Evolutionary conservation across 2,797 vertebrate genomes (phyloP), one percentile per base, ranked within the genome.

Genomic region (Borostomias antarcticus): DNA sequence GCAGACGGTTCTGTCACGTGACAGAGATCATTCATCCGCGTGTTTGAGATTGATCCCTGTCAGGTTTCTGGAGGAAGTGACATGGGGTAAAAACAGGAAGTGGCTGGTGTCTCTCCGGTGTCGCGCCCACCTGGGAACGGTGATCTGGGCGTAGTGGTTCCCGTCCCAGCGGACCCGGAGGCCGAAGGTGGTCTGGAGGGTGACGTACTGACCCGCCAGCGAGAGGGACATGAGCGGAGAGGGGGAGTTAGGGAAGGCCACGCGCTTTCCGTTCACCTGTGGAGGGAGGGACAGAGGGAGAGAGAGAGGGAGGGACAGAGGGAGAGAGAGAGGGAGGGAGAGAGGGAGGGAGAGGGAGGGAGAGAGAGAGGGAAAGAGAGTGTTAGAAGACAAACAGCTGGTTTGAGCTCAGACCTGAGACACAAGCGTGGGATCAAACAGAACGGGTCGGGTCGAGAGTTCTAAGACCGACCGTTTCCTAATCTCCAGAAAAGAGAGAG

Each of bases 121-220:
- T 11, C 5, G 33, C 5, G 78, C 78, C 28, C 47, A 95, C 93
- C 92, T 94, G 71, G 92, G 86, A 56, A 94, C 88, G 2, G 84
- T 75, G 73, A 94, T 87, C 74, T 86, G 88, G 50, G 92, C 90
- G 13, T 92, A 88, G 80, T 93, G 92, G 72, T 93, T 91, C 29
- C 93, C 93, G 8, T 94, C 92, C 93, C 93, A 94, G 59, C 89
- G 90, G 29, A 94, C 89, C 17, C 29, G 63, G n/a, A 94, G 86
- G 9, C 93, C 93, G 2, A 94, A 93, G 0, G 80, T 0, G 0
- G 91, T 94, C 72, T 88, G 82, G 68, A 94, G 62, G 45, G 86
- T 92, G 76, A 95, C 40, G 68, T 90, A 94, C 72, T 91, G 89
- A 6, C 94, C 93, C 0, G 92, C 90, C 5, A 86, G 73, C 37